Evolutionary conservation across 2,888 invertebrate genomes (phyloP), one percentile per base, ranked within the genome.

Genomic region (Teleogryllus oceanicus): DNA sequence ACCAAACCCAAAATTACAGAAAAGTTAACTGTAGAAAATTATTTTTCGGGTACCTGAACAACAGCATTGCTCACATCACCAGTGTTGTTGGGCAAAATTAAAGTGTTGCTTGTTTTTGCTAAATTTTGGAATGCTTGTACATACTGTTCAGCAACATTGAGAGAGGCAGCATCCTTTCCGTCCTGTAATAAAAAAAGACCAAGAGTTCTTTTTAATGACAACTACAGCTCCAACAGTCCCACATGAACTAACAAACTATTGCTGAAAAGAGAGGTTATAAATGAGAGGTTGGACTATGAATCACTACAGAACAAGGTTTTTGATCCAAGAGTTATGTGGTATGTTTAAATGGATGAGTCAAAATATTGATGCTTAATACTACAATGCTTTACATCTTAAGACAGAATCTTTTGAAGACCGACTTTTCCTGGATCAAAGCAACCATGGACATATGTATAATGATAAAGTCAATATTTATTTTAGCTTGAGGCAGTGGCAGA

Each of bases 81-180:
- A 5, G 94, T 93, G 87, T 98, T 97, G 24, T 94, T 91, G 0
- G 99, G 99, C 83, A 99, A 88, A 84, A 99, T 95, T 81, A 99
- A 89, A 0, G 99, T 99, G 87, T 99, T 99, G 85, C 93, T 95
- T 16, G 94, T 93, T 87, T 95, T 94, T 1, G 99, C 99, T 82
- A 99, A 88, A 85, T 97, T 94, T 85, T 95, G 92, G 88, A 99
- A 99, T 18, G 99, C 98, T 24, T 91, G 89, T 74, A 99, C 96
- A 86, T 99, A 99, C 86, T 98, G 96, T 85, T 99, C 98, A 0
- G 99, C 99, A 82, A 99, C 90, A 18, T 93, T 92, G 74, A 99
- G 88, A 0, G 96, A 93, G 2, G 99, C 99, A 0, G 99, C 99
- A 88, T 95, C 93, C 83, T 92, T 91, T 37, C 96, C 98, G 85